These are phyloP conservation scores for Bellardia pandia DNA, from an alignment of 2,888 invertebrate species.

Conservation along the genomic window DNA sequence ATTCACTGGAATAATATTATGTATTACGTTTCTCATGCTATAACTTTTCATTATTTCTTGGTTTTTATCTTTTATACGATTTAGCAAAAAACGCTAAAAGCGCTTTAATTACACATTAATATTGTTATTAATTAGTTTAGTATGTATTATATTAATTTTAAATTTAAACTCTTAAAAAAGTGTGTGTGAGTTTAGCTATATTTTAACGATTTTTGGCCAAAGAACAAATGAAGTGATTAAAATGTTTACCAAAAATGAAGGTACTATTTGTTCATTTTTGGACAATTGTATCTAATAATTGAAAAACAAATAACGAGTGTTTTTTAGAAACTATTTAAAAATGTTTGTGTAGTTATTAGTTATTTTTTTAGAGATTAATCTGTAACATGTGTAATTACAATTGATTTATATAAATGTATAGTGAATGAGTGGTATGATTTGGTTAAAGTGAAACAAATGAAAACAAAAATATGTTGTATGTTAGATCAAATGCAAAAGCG, in stretches of 20 bases:
- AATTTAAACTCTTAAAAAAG: slow-evolving; percentile 11
- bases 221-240: slow-evolving; percentile 34
- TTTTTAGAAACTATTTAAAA: slow-evolving; percentile 39
- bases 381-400: slow-evolving; percentile 22
- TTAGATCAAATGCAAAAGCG: neutral
- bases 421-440: neutral
- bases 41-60: slow-evolving; percentile 2
- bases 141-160: slow-evolving; percentile 70
- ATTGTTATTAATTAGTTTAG: slow-evolving; percentile 60
- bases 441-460: neutral
- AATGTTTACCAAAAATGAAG: slow-evolving; percentile 12
- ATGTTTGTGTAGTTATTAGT: neutral
- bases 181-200: slow-evolving; percentile 14
- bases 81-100: slow-evolving; percentile 52
- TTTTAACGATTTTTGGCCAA: slow-evolving; percentile 37
- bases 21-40: slow-evolving; percentile 8
- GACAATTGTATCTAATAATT: slow-evolving; percentile 30
- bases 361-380: neutral
- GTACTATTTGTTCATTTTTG: slow-evolving; percentile 36
- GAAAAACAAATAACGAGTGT: slow-evolving; percentile 51
- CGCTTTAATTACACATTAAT: slow-evolving; percentile 30
- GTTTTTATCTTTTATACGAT: slow-evolving; percentile 11
- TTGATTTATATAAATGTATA: slow-evolving; percentile 3
- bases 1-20: slow-evolving; percentile 33
- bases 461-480: neutral